These are phyloP conservation scores for Spialia ferax DNA, from an alignment of 2,888 invertebrate genomes.

Conservation along the genomic window DNA sequence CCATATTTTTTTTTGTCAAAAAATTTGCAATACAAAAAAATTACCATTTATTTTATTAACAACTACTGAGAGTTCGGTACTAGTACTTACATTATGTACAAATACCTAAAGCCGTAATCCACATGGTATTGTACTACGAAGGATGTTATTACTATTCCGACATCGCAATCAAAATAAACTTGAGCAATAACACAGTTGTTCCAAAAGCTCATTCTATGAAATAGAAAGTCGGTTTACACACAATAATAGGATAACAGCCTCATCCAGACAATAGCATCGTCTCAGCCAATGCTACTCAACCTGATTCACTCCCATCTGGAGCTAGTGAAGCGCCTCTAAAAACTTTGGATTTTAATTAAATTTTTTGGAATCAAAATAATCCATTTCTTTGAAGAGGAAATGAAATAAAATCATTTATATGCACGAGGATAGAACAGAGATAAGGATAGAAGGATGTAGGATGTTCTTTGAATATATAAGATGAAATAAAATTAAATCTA, in stretches of 20 bases:
- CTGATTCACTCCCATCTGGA: background rate
- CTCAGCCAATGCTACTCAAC: constrained; percentile 37
- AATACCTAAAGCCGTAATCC: background rate
- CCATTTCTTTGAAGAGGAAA: no score
- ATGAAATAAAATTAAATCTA: no score
- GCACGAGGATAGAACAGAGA: no score
- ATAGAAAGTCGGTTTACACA: constrained; percentile 56
- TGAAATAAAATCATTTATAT: no score
- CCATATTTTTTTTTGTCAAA: no score
- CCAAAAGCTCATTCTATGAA: constrained; percentile 39
- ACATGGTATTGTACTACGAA: background rate
- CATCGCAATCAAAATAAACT: constrained; percentile 52
- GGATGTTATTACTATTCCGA: constrained; percentile 30
- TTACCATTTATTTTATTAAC: background rate
- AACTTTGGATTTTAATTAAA: no score
- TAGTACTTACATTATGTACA: background rate
- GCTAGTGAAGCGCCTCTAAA: no score
- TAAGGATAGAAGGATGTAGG: no score
- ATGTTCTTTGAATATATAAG: no score
- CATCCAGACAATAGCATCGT: constrained; percentile 60
- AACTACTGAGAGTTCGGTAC: background rate
- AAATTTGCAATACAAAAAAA: background rate
- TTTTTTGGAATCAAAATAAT: no score
- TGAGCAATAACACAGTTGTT: constrained; percentile 47
- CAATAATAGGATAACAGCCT: constrained; percentile 63